Base-by-base conservation (phyloP, 2,888 invertebrate species). In the Drosophila putrida region DNA sequence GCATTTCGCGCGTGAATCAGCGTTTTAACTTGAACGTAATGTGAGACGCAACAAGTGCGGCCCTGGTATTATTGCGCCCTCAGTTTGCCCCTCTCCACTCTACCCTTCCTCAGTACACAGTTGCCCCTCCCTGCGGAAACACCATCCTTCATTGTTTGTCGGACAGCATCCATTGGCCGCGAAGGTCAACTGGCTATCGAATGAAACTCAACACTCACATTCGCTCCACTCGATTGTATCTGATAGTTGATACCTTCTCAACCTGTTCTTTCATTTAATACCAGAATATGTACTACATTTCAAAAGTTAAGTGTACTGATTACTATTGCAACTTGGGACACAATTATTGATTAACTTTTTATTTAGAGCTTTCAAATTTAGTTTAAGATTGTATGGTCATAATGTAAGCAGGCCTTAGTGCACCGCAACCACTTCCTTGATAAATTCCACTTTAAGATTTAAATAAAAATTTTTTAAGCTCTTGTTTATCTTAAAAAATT, bases 141-240 rank as follows among this genome's bases (percentile, higher is more conserved):
- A 15, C 10, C 6, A 20, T n/a, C 43, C 54, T 74, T 66, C 47
- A 74, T 74, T 65, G 66, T 49, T 28, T 25, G 53, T 31, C 39
- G 55, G 33, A 44, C 71, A 78, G 71, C 80, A 72, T 67, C 69
- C 69, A 71, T 61, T 62, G 62, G 33, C 68, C 77, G 73, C 77
- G 84, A 84, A 84, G 84, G 84, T 76, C 77, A 69, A 67, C 72
- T 46, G 51, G 75, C 59, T 74, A 62, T 65, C 60, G 58, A 49
- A 49, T 64, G 68, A 68, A 76, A 65, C 35, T 39, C 51, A 58
- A 75, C 28, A 54, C 58, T 50, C 44, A 50, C 63, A 54, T 58
- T 63, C 76, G 33, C 67, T 51, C 36, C 57, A 72, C 41, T 53
- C 51, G 61, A 60, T 78, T 33, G 51, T 53, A 47, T 66, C 51